A percentile compares a stretch with the other conserved stretches of the same genome.
Conservation (phyloP, 1,140 invertebrate genomes). For the Sinonovacula constricta region DNA sequence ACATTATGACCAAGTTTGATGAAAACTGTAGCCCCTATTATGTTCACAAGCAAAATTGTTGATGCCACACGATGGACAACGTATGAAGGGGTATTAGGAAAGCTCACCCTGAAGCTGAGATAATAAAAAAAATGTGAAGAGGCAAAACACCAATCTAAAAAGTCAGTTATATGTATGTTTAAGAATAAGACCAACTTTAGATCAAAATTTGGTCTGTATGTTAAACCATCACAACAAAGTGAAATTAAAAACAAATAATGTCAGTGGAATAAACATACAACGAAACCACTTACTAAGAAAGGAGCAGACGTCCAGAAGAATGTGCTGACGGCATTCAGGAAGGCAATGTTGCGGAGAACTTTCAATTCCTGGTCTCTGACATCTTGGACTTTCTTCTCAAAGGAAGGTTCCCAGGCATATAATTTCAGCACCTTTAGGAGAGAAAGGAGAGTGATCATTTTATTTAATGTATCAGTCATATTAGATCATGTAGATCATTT, state of each 20-base stretch:
- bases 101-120: too few relatives aligned
- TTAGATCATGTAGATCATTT: not conserved
- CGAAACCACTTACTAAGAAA: conserved; percentile 83
- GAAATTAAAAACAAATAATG: not conserved
- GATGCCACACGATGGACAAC: too few relatives aligned
- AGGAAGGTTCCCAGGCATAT: conserved; percentile 79
- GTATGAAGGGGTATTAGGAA: too few relatives aligned
- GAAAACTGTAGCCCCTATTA: too few relatives aligned
- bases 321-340: conserved; percentile 84
- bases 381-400: conserved; percentile 78
- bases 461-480: not conserved
- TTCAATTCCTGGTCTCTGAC: conserved; percentile 78
- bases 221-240: not conserved
- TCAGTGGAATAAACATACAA: not conserved
- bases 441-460: not conserved
- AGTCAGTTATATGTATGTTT: too few relatives aligned
- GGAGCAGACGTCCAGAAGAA: conserved; percentile 97
- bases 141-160: too few relatives aligned
- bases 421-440: conserved; percentile 72
- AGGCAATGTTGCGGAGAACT: conserved; percentile 78
- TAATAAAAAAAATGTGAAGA: too few relatives aligned
- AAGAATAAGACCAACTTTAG: not conserved
- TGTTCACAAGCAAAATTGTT: too few relatives aligned
- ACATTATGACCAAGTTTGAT: too few relatives aligned
- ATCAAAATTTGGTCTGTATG: not conserved